Percentiles rank a stretch among this genome's conserved stretches.
These are phyloP conservation scores for Drosophila ogumai DNA, from an alignment of 1,140 invertebrate genomes.

Conservation along the genomic window DNA sequence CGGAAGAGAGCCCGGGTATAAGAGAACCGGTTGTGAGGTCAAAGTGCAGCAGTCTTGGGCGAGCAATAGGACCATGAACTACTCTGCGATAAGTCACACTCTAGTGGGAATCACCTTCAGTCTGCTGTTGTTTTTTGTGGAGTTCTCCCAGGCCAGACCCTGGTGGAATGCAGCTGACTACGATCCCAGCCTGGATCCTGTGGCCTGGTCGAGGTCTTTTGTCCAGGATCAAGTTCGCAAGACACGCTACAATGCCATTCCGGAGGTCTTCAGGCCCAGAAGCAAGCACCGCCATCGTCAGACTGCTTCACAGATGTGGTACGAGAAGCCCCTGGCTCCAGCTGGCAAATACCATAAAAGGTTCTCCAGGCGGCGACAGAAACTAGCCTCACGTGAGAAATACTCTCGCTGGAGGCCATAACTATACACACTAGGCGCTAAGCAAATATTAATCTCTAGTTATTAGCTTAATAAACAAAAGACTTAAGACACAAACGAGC, in stretches of 20 bases:
- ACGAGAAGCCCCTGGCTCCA: background rate
- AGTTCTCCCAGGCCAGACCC: slow-evolving; percentile 19
- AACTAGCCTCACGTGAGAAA: slow-evolving; percentile 43
- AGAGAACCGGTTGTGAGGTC: slow-evolving; percentile 27
- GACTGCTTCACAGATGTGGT: background rate
- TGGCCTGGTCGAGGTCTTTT: slow-evolving; percentile 72
- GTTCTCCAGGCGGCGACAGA: slow-evolving; percentile 41
- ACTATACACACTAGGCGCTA: slow-evolving; percentile 23
- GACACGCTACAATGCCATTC: slow-evolving; percentile 38
- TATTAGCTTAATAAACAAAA: slow-evolving; percentile 53
- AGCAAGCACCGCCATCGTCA: slow-evolving; percentile 2
- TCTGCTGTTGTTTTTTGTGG: background rate
- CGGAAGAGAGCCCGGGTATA: slow-evolving; percentile 12
- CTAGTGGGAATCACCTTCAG: slow-evolving; percentile 12
- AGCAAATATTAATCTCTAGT: slow-evolving; percentile 23
- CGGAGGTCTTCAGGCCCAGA: background rate
- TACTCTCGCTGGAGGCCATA: slow-evolving; percentile 23
- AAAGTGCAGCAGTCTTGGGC: slow-evolving; percentile 34
- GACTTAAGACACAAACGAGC: slow-evolving; percentile 17
- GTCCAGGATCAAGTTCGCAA: slow-evolving; percentile 60
- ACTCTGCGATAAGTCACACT: slow-evolving; percentile 6
- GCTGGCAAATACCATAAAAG: slow-evolving; percentile 23
- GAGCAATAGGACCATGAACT: slow-evolving; percentile 34
- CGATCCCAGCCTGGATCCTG: slow-evolving; percentile 75
- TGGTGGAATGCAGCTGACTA: slow-evolving; percentile 63